These are phyloP conservation scores for Megaptera novaeangliae DNA, from an alignment of 2,113 vertebrate species.

Conservation along the genomic window DNA sequence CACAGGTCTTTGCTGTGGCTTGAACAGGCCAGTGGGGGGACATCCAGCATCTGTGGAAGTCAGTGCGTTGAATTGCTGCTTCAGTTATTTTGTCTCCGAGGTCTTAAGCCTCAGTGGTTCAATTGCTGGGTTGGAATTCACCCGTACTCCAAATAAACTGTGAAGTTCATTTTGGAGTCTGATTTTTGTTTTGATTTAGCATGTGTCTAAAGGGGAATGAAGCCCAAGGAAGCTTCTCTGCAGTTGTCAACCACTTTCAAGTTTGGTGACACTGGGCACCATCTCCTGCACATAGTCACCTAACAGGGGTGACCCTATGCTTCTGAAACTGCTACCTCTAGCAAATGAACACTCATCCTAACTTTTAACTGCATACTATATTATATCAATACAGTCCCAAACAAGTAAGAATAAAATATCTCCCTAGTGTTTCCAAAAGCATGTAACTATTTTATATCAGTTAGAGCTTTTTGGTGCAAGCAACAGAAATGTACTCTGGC, in stretches of 20 bases:
- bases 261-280: not conserved
- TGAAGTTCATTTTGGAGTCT: not conserved
- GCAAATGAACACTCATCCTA: not conserved
- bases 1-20: rapidly evolving
- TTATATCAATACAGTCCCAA: not conserved
- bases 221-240: not conserved
- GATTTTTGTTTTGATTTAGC: not conserved
- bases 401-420: not conserved
- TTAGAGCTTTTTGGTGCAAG: not conserved
- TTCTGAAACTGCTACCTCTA: not conserved
- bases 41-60: not conserved
- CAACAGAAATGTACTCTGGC: not conserved
- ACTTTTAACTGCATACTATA: not conserved
- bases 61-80: rapidly evolving
- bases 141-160: not conserved
- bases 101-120: not conserved
- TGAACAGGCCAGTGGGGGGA: not conserved
- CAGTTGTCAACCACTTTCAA: not conserved
- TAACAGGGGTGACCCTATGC: not conserved
- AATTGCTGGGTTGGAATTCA: not conserved
- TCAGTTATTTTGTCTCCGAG: not conserved
- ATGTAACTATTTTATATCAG: not conserved
- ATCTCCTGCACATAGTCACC: no score
- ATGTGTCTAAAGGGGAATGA: not conserved
- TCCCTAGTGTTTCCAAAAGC: not conserved